These are phyloP conservation scores for Colaptes auratus DNA, from an alignment of 2,113 vertebrate species.

Conservation along the genomic window DNA sequence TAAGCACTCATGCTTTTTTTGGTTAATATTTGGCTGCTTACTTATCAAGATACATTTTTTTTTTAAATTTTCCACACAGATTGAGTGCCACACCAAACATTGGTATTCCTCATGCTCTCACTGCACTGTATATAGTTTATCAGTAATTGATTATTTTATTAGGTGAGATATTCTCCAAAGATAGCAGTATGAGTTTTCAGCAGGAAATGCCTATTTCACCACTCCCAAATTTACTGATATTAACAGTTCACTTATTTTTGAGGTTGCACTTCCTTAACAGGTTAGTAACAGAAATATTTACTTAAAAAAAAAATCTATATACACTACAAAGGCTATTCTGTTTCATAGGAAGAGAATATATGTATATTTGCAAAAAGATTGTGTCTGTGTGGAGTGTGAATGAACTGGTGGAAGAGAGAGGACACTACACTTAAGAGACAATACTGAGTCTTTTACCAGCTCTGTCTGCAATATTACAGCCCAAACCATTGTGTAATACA, in stretches of 20 bases:
- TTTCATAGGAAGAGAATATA: neutral
- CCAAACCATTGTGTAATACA: neutral
- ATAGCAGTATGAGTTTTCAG: neutral
- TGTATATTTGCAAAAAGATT: neutral
- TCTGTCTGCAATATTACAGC: neutral
- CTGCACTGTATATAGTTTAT: neutral
- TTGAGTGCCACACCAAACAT: neutral
- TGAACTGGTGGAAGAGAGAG: neutral
- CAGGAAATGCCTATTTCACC: neutral
- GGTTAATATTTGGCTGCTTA: neutral
- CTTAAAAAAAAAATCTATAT: neutral
- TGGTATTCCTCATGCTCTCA: neutral
- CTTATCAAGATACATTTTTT: neutral
- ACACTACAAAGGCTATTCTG: neutral
- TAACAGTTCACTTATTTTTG: neutral
- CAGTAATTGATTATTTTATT: neutral
- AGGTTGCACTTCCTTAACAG: neutral
- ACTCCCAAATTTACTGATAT: neutral
- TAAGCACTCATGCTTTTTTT: neutral
- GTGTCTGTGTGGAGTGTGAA: neutral
- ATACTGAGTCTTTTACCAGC: neutral
- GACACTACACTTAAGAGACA: neutral
- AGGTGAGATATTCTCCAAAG: neutral
- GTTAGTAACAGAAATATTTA: neutral
- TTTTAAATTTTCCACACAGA: neutral